phyloP scores from a whole-genome alignment of 2,113 vertebrate genomes.

The Pitta sordida region DNA sequence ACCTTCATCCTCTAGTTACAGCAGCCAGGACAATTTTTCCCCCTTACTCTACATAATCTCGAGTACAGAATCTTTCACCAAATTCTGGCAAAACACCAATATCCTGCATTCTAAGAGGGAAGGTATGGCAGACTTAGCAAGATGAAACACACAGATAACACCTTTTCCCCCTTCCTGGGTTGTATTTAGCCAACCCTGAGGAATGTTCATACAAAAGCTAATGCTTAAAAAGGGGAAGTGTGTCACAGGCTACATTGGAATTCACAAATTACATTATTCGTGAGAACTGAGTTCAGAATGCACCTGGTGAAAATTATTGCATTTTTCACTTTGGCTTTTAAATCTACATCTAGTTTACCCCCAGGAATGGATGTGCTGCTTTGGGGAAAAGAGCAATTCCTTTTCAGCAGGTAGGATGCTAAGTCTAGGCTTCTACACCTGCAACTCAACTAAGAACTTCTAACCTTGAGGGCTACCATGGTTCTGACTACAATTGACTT shows the following conservation, averaged over 20 bases:
- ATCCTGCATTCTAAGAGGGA: not conserved
- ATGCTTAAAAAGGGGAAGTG: not conserved
- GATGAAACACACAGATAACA: not conserved
- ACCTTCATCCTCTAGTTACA: not conserved
- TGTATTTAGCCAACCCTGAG: not conserved
- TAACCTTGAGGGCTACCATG: not conserved
- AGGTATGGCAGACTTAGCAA: not conserved
- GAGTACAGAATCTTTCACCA: not conserved
- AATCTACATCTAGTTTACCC: not conserved
- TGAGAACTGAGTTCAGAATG: not conserved
- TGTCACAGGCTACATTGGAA: not conserved
- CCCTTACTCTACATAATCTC: not conserved
- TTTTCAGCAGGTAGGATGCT: not conserved
- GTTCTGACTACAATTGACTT: not conserved
- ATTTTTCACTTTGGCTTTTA: slow-evolving; percentile 40
- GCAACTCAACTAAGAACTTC: not conserved
- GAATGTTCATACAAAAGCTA: not conserved
- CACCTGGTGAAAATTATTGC: not conserved
- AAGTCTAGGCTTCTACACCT: not conserved
- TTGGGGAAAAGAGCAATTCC: not conserved
- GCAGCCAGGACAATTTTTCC: not conserved
- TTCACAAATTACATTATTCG: not conserved
- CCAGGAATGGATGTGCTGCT: not conserved
- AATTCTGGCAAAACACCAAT: not conserved
- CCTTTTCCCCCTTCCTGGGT: not conserved